Conservation (phyloP, 2,113 vertebrate genomes). For the Arvicanthis niloticus region DNA sequence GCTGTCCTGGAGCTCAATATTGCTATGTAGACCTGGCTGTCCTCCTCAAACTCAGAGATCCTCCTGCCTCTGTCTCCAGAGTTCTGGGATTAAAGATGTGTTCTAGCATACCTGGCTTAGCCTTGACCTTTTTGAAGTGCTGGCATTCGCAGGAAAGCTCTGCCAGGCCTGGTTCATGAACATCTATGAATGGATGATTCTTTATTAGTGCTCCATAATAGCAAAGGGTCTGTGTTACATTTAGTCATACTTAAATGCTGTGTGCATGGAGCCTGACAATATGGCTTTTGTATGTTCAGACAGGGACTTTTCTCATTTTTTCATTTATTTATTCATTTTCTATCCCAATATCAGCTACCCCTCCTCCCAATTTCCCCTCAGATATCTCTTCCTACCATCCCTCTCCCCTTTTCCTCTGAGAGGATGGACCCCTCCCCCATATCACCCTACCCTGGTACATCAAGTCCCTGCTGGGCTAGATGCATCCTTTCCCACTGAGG, state of each 20-base stretch:
- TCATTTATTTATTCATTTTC: too few relatives aligned
- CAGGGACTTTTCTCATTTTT: not conserved
- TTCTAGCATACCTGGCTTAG: not conserved
- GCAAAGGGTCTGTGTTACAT: not conserved
- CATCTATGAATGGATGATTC: not conserved
- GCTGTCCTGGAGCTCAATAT: not conserved
- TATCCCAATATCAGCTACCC: too few relatives aligned
- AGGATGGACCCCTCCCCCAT: too few relatives aligned
- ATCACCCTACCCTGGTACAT: too few relatives aligned
- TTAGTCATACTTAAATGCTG: slow-evolving; percentile 45
- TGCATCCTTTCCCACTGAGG: too few relatives aligned
- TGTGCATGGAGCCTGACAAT: slow-evolving; percentile 28
- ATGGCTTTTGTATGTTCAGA: not conserved
- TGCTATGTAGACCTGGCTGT: not conserved
- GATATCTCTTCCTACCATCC: too few relatives aligned
- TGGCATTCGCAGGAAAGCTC: not conserved
- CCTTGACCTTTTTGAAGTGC: not conserved
- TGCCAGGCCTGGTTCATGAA: not conserved
- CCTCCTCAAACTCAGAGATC: not conserved
- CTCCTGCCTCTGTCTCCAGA: not conserved
- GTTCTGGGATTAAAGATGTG: not conserved
- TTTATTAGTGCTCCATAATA: slow-evolving; percentile 2
- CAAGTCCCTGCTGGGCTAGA: too few relatives aligned
- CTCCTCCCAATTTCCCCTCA: too few relatives aligned
- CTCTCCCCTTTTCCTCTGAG: too few relatives aligned